phyloP scores from a whole-genome alignment of 1,140 invertebrate species.

The Mactra quadrangularis region DNA sequence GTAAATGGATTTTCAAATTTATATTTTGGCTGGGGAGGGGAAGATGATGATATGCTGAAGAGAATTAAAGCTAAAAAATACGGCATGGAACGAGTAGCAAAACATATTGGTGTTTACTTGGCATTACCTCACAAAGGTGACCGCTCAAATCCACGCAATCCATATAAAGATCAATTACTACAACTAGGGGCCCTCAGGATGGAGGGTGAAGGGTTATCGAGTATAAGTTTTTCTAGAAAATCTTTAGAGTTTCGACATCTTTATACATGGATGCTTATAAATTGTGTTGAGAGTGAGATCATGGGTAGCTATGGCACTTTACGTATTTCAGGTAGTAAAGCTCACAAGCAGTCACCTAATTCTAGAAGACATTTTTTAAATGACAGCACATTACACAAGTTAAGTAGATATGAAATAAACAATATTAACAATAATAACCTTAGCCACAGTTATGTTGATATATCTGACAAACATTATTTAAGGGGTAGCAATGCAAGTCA shows the following conservation, averaged over 20 bases:
- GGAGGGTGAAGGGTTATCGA: conserved; percentile 17
- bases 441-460: no score
- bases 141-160: conserved; percentile 13
- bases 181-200: not conserved
- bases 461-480: no score
- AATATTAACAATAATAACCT: no score
- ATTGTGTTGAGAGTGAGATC: conserved; percentile 36
- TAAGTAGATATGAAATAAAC: no score
- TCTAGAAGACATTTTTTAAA: no score
- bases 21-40: conserved; percentile 90
- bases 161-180: not conserved
- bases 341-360: no score
- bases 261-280: conserved; percentile 42
- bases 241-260: conserved; percentile 20
- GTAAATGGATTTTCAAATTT: conserved; percentile 96
- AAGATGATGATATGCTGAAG: conserved; percentile 72
- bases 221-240: conserved; percentile 1
- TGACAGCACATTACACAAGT: no score
- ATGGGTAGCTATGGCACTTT: not conserved
- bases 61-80: conserved; percentile 14
- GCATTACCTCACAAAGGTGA: conserved; percentile 3
- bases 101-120: conserved; percentile 14
- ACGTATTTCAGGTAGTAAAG: no score
- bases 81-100: not conserved
- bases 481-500: no score